Evolutionary conservation across 2,113 vertebrate genomes (phyloP).

Genomic region (Clarias batrachus): DNA sequence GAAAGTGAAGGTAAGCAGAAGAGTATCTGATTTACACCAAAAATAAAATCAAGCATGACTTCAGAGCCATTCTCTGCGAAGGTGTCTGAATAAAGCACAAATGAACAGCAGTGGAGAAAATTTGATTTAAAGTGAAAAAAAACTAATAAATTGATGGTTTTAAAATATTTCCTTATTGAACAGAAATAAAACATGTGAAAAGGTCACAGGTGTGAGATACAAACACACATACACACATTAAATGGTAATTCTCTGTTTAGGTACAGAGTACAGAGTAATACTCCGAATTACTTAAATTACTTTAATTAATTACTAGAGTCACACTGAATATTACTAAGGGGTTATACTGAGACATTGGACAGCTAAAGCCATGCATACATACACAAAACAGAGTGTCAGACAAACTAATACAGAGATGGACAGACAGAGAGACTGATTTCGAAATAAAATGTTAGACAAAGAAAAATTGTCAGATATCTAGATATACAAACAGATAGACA

Average conservation of each 20-base stretch:
- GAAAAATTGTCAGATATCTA: no score
- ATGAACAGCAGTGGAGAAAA: background rate
- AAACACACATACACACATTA: background rate
- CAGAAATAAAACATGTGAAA: background rate
- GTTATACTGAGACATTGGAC: background rate
- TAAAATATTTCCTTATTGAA: background rate
- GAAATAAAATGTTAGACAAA: no score
- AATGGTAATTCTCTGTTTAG: background rate
- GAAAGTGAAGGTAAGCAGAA: slow-evolving; percentile 48
- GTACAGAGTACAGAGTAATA: background rate
- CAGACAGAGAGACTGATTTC: background rate
- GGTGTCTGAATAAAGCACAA: background rate
- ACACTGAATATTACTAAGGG: background rate
- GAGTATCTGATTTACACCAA: background rate
- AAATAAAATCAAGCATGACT: background rate
- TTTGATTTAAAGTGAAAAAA: background rate
- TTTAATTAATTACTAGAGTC: background rate
- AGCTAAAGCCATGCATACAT: background rate
- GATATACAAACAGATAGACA: no score
- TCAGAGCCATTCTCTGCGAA: background rate
- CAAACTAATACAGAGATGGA: background rate
- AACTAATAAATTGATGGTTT: background rate
- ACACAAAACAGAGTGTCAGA: background rate
- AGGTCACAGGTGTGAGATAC: background rate
- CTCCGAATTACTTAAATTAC: no score